Evolutionary conservation across 2,113 vertebrate species (phyloP).

Genomic region (Atractosteus spatula): DNA sequence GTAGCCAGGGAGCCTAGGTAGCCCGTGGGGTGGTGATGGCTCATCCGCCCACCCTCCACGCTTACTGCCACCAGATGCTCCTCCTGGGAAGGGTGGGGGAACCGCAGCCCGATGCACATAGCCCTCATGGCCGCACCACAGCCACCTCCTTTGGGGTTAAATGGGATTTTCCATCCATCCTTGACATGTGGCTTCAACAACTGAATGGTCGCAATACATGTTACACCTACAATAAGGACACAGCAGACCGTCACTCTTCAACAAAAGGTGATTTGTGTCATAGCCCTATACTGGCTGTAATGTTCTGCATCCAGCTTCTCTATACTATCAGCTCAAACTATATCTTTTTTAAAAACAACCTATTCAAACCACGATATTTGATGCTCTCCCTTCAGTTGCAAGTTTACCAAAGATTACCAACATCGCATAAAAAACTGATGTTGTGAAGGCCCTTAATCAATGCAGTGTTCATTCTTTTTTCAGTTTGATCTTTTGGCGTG

Average conservation of each 20-base stretch:
- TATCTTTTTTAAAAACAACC: too few relatives aligned
- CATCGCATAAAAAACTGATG: too few relatives aligned
- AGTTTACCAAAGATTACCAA: too few relatives aligned
- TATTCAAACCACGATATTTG: too few relatives aligned
- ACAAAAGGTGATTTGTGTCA: too few relatives aligned
- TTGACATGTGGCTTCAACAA: slow-evolving; percentile 28
- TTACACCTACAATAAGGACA: slow-evolving; percentile 37
- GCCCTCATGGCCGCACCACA: slow-evolving; percentile 79
- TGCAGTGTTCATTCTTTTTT: too few relatives aligned
- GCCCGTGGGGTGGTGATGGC: slow-evolving; percentile 78
- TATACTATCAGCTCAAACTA: too few relatives aligned
- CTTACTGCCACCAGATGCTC: slow-evolving; percentile 63
- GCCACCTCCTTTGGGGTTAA: slow-evolving; percentile 53
- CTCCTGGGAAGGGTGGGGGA: slow-evolving; percentile 45
- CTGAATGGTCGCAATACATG: fast-evolving
- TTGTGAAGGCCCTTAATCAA: too few relatives aligned
- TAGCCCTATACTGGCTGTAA: too few relatives aligned
- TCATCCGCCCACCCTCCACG: slow-evolving; percentile 78
- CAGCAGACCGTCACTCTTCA: not conserved
- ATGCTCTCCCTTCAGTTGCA: too few relatives aligned
- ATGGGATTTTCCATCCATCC: slow-evolving; percentile 59
- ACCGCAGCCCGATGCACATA: slow-evolving; percentile 78
- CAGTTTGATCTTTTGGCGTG: too few relatives aligned
- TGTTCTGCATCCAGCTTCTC: too few relatives aligned
- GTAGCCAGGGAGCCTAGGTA: slow-evolving; percentile 72